Evolutionary conservation across 2,797 vertebrate genomes (phyloP).

Genomic region (Myotis pilosus): DNA sequence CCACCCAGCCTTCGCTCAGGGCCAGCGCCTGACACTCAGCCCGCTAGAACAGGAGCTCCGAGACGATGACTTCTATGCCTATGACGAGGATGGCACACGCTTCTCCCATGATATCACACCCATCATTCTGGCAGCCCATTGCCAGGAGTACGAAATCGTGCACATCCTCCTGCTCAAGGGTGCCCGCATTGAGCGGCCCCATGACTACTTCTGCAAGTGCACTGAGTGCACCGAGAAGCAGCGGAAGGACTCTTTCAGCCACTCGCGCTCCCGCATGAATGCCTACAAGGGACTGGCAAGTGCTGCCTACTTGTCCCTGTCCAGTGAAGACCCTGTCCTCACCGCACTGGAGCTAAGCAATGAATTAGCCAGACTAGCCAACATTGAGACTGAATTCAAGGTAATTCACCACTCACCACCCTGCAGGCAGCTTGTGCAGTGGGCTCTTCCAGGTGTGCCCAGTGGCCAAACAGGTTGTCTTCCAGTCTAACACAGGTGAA

Average conservation of each 20-base stretch:
- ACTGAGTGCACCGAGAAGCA: conserved; percentile 92
- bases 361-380: conserved; percentile 94
- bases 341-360: conserved; percentile 97
- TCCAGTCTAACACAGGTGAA: not conserved
- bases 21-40: conserved; percentile 91
- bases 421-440: not conserved
- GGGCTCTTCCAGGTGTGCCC: not conserved
- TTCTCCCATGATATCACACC: conserved; percentile 97
- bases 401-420: conserved; percentile 81
- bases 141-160: conserved; percentile 97
- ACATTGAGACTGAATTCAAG: conserved; percentile 99
- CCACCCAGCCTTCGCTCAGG: conserved; percentile 92
- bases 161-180: conserved; percentile 95
- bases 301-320: conserved; percentile 94
- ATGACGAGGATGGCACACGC: conserved; percentile 95
- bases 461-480: not conserved
- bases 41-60: conserved; percentile 95
- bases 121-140: conserved; percentile 95
- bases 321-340: conserved; percentile 96
- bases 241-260: conserved; percentile 94
- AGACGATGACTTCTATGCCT: conserved; percentile 96
- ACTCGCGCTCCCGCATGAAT: conserved; percentile 97
- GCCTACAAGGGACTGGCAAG: conserved; percentile 97
- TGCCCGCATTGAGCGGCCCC: conserved; percentile 94
- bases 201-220: conserved; percentile 98